Base-by-base conservation (phyloP, 2,113 vertebrate genomes). In the human region DNA sequence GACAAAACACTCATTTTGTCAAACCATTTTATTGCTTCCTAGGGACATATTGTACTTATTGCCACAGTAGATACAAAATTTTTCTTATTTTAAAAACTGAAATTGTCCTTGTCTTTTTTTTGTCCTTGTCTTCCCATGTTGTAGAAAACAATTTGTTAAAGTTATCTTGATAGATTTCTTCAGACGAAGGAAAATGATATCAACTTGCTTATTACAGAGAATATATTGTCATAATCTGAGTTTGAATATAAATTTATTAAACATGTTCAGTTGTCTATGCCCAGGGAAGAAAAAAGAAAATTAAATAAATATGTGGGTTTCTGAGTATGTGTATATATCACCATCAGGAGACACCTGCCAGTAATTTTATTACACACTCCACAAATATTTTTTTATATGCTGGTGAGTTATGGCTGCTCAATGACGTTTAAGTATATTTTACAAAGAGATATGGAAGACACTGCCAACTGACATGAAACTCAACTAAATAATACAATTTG, bases 291-390 rank as follows among this genome's bases (percentile, higher is more conserved):
- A 23, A 35, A 45, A n/a, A 48, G 11, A 57, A 35, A 35, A 45
- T 7, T 1, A 22, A 52, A 78, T 66, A 30, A 18, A 52, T 43
- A 43, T 81, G 52, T 73, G 52, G 52, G 27, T 64, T 88, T 83
- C 5, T 76, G 17, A 30, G 4, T 11, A 17, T 40, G 8, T 43
- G 8, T 43, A 18, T 85, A 27, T 70, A 57, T 66, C 3, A 6
- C 5, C 25, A 68, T 11, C 8, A 57, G 5, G 8, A 25, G 61
- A 18, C 2, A 64, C 1, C 3, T n/a, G 12, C 1, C 1, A 57
- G 38, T 9, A 68, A 30, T 38, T 52, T 66, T 35, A 55, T 57
- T 57, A 64, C 10, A 2, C 2, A 76, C 1, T 4, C 0, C 25
- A 83, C 6, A 43, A 66, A 2, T 32, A 43, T 27, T 30, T 55